A percentile compares a stretch with the other conserved stretches of the same genome.
These are phyloP conservation scores for Coenobita brevimanus DNA, from an alignment of 1,140 invertebrate genomes.

Conservation along the genomic window DNA sequence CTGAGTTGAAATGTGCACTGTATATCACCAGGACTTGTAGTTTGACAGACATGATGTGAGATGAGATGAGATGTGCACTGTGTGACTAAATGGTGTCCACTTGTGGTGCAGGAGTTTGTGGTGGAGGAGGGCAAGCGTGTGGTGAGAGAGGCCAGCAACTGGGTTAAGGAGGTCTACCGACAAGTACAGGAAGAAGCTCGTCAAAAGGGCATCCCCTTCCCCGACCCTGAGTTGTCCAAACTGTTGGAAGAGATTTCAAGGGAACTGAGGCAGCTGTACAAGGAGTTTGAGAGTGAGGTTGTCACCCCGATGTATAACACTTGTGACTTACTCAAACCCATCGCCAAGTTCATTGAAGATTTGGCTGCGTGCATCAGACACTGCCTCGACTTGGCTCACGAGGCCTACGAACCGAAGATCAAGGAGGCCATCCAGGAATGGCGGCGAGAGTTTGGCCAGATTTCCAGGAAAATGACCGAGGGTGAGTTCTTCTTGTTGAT, in stretches of 20 bases:
- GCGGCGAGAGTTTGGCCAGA: neutral
- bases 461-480: too few relatives aligned
- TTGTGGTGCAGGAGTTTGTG: neutral
- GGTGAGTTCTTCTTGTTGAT: too few relatives aligned
- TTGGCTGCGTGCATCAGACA: neutral
- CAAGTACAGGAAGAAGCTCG: conserved; percentile 8
- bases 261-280: neutral
- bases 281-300: neutral
- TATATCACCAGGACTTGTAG: too few relatives aligned
- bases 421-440: neutral
- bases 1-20: too few relatives aligned
- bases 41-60: neutral
- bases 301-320: neutral
- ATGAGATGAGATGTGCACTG: neutral
- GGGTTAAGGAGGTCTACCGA: neutral
- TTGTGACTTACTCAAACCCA: neutral
- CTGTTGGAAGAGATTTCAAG: neutral
- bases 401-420: neutral
- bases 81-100: neutral
- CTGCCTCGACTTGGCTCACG: neutral
- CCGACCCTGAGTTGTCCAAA: neutral
- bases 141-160: neutral
- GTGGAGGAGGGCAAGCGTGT: neutral
- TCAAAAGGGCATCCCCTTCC: neutral
- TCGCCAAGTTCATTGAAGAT: neutral